Evolutionary conservation across 2,797 vertebrate species (phyloP).

Genomic region (Sphenodon punctatus): DNA sequence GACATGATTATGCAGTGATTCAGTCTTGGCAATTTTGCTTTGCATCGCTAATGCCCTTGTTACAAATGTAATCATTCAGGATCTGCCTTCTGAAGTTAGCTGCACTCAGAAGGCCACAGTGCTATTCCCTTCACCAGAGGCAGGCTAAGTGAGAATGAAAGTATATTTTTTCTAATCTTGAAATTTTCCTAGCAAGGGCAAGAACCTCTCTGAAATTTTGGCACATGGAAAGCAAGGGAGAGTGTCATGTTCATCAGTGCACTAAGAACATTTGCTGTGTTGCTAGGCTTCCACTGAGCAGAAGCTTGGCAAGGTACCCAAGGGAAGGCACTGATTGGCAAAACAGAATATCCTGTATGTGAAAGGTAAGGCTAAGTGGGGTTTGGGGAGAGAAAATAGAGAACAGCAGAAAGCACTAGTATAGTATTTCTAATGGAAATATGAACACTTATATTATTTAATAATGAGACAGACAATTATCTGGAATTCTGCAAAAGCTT

Average conservation of each 20-base stretch:
- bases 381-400: too few species aligned
- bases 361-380: background rate
- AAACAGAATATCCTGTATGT: background rate
- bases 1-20: background rate
- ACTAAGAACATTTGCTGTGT: background rate
- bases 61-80: background rate
- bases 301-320: background rate
- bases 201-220: background rate
- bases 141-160: background rate
- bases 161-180: background rate
- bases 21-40: background rate
- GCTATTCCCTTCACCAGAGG: background rate
- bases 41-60: background rate
- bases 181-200: background rate
- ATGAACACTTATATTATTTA: background rate
- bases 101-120: background rate
- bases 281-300: background rate
- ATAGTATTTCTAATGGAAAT: background rate
- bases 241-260: background rate
- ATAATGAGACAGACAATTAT: background rate
- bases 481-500: too few species aligned
- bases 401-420: background rate
- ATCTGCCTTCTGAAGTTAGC: background rate
- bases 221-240: background rate
- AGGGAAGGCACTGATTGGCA: background rate